Percentiles rank a stretch among this genome's conserved stretches.
Evolutionary conservation across 2,888 invertebrate genomes (phyloP).

Genomic region (Lepetodrilus schrolli): DNA sequence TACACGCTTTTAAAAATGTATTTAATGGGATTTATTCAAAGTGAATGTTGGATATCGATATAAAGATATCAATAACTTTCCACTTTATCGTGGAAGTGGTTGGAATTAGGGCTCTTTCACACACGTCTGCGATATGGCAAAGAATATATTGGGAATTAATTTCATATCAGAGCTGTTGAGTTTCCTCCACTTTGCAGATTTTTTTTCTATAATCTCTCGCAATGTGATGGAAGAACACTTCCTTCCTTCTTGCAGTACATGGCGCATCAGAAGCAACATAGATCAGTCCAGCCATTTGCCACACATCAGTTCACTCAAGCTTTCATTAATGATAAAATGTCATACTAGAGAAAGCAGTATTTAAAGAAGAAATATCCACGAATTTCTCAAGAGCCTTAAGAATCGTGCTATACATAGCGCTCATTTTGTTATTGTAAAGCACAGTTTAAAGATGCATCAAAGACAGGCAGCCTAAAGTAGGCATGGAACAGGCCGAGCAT

Average conservation of each 20-base stretch:
- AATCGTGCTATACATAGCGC: background rate
- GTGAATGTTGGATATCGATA: no score
- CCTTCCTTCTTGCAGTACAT: no score
- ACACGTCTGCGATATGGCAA: no score
- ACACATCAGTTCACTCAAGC: no score
- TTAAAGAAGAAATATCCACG: constrained; percentile 23
- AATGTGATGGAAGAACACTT: no score
- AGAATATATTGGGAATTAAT: constrained; percentile 2
- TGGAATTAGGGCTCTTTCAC: no score
- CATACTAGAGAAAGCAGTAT: constrained; percentile 16
- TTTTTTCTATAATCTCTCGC: background rate
- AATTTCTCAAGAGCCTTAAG: constrained; percentile 7
- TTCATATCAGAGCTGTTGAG: background rate
- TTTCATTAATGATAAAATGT: constrained; percentile 23
- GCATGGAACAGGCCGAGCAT: background rate
- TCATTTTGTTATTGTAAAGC: background rate
- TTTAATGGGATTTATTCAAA: no score
- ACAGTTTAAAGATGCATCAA: background rate
- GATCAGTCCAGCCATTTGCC: background rate
- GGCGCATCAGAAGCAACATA: no score
- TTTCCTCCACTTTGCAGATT: background rate
- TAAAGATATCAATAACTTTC: no score
- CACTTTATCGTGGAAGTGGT: no score
- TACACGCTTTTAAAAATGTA: no score
- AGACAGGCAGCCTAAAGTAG: background rate